These are phyloP conservation scores for Trissolcus basalis DNA, from an alignment of 1,140 invertebrate species.

Conservation along the genomic window DNA sequence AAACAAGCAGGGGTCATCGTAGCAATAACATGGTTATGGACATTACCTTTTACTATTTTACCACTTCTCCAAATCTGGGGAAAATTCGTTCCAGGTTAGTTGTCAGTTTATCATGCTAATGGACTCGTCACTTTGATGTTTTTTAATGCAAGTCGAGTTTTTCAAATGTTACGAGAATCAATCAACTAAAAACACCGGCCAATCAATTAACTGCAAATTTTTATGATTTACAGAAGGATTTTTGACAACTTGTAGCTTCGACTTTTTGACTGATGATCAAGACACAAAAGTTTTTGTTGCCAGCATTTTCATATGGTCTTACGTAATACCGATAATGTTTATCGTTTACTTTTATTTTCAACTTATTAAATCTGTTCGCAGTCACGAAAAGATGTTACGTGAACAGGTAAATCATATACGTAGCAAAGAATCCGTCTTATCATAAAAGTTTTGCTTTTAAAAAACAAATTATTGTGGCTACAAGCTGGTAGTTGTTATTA, in stretches of 20 bases:
- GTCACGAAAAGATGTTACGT: constrained; percentile 86
- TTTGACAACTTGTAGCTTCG: constrained; percentile 85
- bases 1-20: constrained; percentile 81
- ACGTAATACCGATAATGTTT: constrained; percentile 81
- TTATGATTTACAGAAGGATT: constrained; percentile 81
- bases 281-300: constrained; percentile 83
- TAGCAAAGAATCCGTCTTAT: no score
- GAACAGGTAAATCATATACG: constrained; percentile 76
- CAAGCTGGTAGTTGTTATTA: no score
- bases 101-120: no score
- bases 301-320: constrained; percentile 83
- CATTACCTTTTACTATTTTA: constrained; percentile 82
- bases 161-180: constrained; percentile 11
- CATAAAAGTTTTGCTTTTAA: no score
- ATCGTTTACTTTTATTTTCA: constrained; percentile 84
- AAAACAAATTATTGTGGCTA: no score
- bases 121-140: background rate
- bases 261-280: constrained; percentile 83
- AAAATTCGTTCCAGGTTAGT: constrained; percentile 80
- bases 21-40: constrained; percentile 83
- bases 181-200: background rate
- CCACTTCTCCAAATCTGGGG: constrained; percentile 82
- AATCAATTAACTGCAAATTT: no score
- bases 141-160: constrained; percentile 3
- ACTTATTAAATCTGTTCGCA: constrained; percentile 82